phyloP scores from a whole-genome alignment of 2,888 invertebrate genomes.

The Drosophila pegasa region DNA sequence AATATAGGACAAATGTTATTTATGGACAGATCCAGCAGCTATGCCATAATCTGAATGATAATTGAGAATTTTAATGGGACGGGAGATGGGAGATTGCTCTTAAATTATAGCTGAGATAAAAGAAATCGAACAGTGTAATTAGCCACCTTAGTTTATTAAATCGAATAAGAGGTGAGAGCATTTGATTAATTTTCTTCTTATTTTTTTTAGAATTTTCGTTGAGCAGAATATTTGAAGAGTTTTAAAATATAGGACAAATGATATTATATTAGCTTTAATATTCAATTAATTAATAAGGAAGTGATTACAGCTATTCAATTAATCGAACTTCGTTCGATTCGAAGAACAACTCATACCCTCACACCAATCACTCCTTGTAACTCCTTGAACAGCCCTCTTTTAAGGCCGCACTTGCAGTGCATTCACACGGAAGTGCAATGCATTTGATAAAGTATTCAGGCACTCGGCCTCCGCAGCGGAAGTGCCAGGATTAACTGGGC shows the following conservation, averaged over 20 bases:
- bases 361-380: neutral
- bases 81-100: too few species aligned
- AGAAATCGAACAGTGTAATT: too few species aligned
- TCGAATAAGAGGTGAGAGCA: too few species aligned
- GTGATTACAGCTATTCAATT: neutral
- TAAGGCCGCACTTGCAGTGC: slow-evolving; percentile 26
- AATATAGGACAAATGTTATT: too few species aligned
- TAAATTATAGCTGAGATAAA: too few species aligned
- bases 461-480: slow-evolving; percentile 38
- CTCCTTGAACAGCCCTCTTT: slow-evolving; percentile 38
- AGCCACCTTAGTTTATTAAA: too few species aligned
- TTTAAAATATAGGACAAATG: neutral
- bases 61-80: too few species aligned
- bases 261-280: neutral
- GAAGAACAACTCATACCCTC: neutral
- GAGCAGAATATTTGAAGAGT: neutral
- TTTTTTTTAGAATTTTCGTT: neutral
- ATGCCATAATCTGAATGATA: too few species aligned
- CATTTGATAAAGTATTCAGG: slow-evolving; percentile 41
- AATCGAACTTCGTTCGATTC: neutral
- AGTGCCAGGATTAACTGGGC: slow-evolving; percentile 73
- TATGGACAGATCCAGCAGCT: too few species aligned
- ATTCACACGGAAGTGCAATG: slow-evolving; percentile 56
- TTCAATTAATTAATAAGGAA: neutral
- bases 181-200: neutral